These are phyloP conservation scores for Archips xylosteana DNA, from an alignment of 2,888 invertebrate genomes.

Conservation along the genomic window DNA sequence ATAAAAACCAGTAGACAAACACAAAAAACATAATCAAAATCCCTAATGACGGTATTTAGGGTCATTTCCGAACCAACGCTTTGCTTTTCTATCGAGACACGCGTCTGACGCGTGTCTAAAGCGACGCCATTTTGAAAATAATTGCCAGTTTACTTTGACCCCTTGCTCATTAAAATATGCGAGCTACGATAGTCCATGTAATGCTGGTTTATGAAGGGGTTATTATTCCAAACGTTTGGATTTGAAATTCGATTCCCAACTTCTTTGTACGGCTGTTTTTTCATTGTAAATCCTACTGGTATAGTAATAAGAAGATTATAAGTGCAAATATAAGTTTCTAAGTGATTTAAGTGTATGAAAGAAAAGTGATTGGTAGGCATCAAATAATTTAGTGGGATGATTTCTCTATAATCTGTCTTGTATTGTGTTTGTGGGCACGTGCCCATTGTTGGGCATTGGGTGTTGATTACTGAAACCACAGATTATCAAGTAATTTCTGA, in stretches of 20 bases:
- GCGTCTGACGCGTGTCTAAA: conserved; percentile 73
- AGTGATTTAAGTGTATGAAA: conserved; percentile 60
- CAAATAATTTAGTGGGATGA: conserved; percentile 60
- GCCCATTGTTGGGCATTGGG: conserved; percentile 57
- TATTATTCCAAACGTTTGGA: conserved; percentile 79
- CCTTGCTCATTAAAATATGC: neutral
- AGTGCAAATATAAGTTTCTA: conserved; percentile 43
- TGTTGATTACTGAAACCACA: conserved; percentile 60
- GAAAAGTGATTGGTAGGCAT: conserved; percentile 59
- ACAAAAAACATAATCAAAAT: conserved; percentile 70
- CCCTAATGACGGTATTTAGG: conserved; percentile 80
- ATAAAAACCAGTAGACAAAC: conserved; percentile 34
- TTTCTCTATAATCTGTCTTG: conserved; percentile 67
- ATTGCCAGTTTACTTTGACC: conserved; percentile 53
- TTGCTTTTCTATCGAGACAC: conserved; percentile 75
- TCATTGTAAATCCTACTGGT: conserved; percentile 44
- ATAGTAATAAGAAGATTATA: conserved; percentile 35
- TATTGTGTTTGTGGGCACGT: conserved; percentile 65
- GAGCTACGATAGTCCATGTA: conserved; percentile 27
- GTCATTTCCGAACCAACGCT: conserved; percentile 79
- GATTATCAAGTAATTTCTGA: conserved; percentile 41
- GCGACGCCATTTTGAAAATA: conserved; percentile 68
- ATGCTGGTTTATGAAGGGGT: conserved; percentile 59
- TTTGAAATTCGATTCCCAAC: conserved; percentile 60
- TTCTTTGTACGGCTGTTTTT: conserved; percentile 30